Evolutionary conservation across 2,113 vertebrate genomes (phyloP).

Genomic region (Okapia johnstoni): DNA sequence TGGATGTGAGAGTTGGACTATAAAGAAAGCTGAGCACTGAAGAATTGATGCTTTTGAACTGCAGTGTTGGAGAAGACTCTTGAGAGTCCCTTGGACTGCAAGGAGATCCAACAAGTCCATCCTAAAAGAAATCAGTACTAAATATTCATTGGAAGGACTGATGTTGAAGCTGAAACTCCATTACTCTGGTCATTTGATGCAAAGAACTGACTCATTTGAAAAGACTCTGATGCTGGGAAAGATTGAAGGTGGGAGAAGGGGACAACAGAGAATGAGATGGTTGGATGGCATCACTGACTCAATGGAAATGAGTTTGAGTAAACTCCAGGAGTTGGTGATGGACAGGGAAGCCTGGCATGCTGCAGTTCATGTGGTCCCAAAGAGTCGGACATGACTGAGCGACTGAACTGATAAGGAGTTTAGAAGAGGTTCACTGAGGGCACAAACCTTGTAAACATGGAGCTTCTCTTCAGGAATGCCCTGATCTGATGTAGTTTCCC

Average conservation of each 20-base stretch:
- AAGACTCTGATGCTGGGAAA: not conserved
- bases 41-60: not conserved
- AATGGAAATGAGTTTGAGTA: not conserved
- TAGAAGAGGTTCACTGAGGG: accelerated
- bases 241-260: not conserved
- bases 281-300: not conserved
- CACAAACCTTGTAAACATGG: not conserved
- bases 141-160: not conserved
- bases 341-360: not conserved
- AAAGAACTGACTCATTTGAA: not conserved
- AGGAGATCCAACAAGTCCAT: not conserved
- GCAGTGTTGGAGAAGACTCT: not conserved
- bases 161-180: not conserved
- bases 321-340: not conserved
- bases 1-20: not conserved
- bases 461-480: accelerated
- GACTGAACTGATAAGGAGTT: not conserved
- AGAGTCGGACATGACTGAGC: not conserved
- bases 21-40: not conserved
- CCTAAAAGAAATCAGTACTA: not conserved
- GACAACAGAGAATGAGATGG: not conserved
- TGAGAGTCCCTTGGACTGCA: not conserved
- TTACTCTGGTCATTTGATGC: not conserved
- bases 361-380: not conserved
- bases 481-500: not conserved